These are phyloP conservation scores for Nanorana parkeri DNA, from an alignment of 2,113 vertebrate genomes.

Conservation along the genomic window DNA sequence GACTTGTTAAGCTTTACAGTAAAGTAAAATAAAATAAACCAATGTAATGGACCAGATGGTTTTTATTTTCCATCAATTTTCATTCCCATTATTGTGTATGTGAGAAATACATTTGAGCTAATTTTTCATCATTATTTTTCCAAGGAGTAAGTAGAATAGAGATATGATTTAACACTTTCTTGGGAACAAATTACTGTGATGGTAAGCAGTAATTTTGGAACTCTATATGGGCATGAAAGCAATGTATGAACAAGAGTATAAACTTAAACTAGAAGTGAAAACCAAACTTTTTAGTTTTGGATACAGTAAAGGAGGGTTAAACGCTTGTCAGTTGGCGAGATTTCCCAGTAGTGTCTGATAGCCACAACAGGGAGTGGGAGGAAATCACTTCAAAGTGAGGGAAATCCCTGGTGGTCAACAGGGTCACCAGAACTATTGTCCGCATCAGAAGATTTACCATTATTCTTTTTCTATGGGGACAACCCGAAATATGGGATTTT, in stretches of 20 bases:
- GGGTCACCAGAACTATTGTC: too few relatives aligned
- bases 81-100: conserved; percentile 10
- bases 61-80: conserved; percentile 19
- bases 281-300: too few relatives aligned
- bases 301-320: too few relatives aligned
- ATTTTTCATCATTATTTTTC: conserved; percentile 31
- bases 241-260: background rate
- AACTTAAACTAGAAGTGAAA: too few relatives aligned
- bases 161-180: conserved; percentile 20
- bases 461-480: too few relatives aligned
- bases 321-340: too few relatives aligned
- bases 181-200: background rate
- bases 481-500: too few relatives aligned
- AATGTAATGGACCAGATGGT: conserved; percentile 15
- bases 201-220: background rate
- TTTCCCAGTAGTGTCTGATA: too few relatives aligned
- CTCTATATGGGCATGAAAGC: background rate
- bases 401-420: too few relatives aligned
- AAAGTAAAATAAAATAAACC: conserved; percentile 24
- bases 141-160: background rate
- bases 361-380: too few relatives aligned
- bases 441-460: too few relatives aligned
- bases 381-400: too few relatives aligned
- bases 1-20: background rate
- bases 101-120: background rate